These are phyloP conservation scores for Watsonalla cultraria DNA, from an alignment of 2,888 invertebrate species.

Conservation along the genomic window DNA sequence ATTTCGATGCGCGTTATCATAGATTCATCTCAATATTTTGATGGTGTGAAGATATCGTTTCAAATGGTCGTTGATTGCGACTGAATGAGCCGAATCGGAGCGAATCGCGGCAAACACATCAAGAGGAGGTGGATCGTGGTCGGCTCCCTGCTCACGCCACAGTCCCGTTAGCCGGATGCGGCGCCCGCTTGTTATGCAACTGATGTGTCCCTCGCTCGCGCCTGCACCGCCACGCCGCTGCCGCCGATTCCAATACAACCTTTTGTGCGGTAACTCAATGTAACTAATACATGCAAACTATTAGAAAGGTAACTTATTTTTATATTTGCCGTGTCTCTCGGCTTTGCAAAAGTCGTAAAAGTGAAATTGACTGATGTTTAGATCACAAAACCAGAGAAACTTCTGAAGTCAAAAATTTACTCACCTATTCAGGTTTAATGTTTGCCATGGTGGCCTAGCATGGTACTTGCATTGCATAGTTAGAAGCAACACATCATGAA, in stretches of 20 bases:
- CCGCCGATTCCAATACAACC: conserved; percentile 14
- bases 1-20: conserved; percentile 29
- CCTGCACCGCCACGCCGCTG: conserved; percentile 21
- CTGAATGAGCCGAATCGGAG: conserved; percentile 28
- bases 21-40: conserved; percentile 19
- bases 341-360: neutral
- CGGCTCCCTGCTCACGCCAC: conserved; percentile 36
- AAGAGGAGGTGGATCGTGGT: conserved; percentile 32
- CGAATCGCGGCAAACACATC: conserved; percentile 34
- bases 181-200: conserved; percentile 69
- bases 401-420: no score
- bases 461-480: no score
- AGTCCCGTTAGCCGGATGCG: conserved; percentile 69
- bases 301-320: conserved; percentile 18
- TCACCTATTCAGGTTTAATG: no score
- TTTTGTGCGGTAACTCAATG: conserved; percentile 27
- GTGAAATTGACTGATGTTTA: neutral
- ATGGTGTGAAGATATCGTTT: conserved; percentile 33
- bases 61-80: conserved; percentile 44
- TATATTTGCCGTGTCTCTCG: conserved; percentile 9
- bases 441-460: no score
- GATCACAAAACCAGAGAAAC: neutral
- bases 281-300: conserved; percentile 1
- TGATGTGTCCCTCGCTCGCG: conserved; percentile 48
- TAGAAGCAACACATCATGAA: no score